Base-by-base conservation (phyloP, 2,113 vertebrate species). In the Eretmochelys imbricata region DNA sequence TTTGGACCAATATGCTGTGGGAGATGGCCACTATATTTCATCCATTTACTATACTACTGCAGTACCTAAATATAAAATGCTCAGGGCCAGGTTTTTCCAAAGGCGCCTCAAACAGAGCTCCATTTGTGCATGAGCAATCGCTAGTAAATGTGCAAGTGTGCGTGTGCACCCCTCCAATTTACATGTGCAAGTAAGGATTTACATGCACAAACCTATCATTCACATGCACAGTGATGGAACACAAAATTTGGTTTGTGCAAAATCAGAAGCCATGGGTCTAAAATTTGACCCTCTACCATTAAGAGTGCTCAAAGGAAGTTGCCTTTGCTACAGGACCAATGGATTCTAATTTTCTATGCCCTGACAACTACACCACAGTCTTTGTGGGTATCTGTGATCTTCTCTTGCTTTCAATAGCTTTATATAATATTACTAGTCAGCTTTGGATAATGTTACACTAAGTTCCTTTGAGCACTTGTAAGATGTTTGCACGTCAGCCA, bases 401-500 rank as follows among this genome's bases (percentile, higher is more conserved):
- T 88, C 69, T 82, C 50, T 57, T 35, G 2, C 75, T 76, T 94
- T 86, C 1, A 0, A 57, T 42, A 79, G n/a, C 86, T 31, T 35
- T 50, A 7, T 54, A 69, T 57, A 80, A 85, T 2, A 55, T 94
- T 91, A 83, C 87, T 25, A 72, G 53, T 92, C 82, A 90, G 76
- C 93, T 84, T 93, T 69, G 87, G 90, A 48, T 82, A 3, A 6
- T 27, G 84, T 91, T 94, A 93, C 86, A 65, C 57, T n/a, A 69
- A 27, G 50, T 57, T 83, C 76, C 83, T 93, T 92, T 87, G 94
- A 96, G 85, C 1, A 0, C 25, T 84, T 46, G 31, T 20, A 46
- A 87, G 69, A 88, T 91, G 81, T 90, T n/a, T 89, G 93, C 50
- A 2, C 54, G 8, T 10, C 93, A 93, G 96, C 89, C 93, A 94